These are phyloP conservation scores for Melanocharis versteri DNA, from an alignment of 2,113 vertebrate species.

Conservation along the genomic window DNA sequence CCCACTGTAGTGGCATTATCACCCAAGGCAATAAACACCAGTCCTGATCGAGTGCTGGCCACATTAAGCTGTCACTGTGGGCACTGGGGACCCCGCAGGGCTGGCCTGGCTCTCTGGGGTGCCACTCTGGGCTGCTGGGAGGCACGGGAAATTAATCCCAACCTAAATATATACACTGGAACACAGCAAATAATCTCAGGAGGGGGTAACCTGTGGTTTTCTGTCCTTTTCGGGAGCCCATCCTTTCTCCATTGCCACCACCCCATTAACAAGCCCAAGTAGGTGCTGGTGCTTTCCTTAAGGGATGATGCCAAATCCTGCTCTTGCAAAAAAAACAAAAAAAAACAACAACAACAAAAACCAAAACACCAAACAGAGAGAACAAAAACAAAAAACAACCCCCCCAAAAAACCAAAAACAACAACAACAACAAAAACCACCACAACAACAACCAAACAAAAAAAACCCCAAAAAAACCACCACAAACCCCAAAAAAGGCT, in stretches of 20 bases:
- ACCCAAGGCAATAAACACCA: constrained; percentile 4
- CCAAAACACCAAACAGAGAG: not conserved
- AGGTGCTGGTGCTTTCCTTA: not conserved
- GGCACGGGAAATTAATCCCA: not conserved
- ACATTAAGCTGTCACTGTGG: not conserved
- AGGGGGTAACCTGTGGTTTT: not conserved
- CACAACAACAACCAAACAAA: not conserved
- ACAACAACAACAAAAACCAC: too few relatives aligned
- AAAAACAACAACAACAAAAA: too few relatives aligned
- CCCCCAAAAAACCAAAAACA: too few relatives aligned
- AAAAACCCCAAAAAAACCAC: too few relatives aligned
- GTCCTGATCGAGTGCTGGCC: not conserved
- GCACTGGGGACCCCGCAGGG: not conserved
- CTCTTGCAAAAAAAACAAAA: not conserved
- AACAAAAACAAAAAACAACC: not conserved
- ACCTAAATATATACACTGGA: not conserved
- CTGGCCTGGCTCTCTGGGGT: not conserved
- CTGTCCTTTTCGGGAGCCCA: not conserved
- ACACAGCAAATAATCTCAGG: fast-evolving
- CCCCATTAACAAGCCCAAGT: fast-evolving
- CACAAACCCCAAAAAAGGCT: not conserved
- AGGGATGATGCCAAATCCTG: not conserved
- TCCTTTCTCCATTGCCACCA: not conserved
- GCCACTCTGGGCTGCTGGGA: not conserved
- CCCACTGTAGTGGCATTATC: not conserved